Evolutionary conservation across 2,888 invertebrate genomes (phyloP).

Genomic region (Nudaria mundana): DNA sequence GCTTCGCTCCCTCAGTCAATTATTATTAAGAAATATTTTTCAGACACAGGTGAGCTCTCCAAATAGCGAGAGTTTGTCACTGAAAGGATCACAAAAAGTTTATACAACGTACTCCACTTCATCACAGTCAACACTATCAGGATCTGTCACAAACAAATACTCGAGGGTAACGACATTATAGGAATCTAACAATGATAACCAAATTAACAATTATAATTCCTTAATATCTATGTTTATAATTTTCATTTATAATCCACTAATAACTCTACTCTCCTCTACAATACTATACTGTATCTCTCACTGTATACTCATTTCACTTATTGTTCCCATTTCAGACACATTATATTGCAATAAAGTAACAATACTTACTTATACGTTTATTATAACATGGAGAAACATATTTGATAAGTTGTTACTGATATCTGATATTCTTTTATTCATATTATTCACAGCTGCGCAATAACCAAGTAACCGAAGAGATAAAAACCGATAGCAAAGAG

Average conservation of each 20-base stretch:
- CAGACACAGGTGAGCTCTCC: slow-evolving; percentile 75
- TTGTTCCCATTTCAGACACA: background rate
- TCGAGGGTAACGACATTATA: slow-evolving; percentile 57
- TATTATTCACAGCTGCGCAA: slow-evolving; percentile 57
- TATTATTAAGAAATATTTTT: slow-evolving; percentile 45
- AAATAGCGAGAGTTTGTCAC: slow-evolving; percentile 70
- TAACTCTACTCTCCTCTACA: too few relatives aligned
- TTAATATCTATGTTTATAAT: too few relatives aligned
- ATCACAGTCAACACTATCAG: slow-evolving; percentile 61
- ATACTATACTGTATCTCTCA: background rate
- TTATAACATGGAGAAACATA: background rate
- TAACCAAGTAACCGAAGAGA: slow-evolving; percentile 44
- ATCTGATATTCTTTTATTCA: background rate
- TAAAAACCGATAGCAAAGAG: slow-evolving; percentile 34
- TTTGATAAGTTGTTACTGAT: background rate
- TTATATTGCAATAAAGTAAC: background rate
- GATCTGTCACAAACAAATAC: slow-evolving; percentile 59
- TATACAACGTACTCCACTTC: slow-evolving; percentile 65
- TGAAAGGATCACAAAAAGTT: slow-evolving; percentile 76
- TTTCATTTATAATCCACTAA: too few relatives aligned
- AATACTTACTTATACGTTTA: background rate
- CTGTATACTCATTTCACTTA: background rate
- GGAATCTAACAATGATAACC: slow-evolving; percentile 10
- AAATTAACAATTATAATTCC: too few relatives aligned
- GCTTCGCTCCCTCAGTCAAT: background rate